These are phyloP conservation scores for Melanostoma mellinum DNA, from an alignment of 2,888 invertebrate genomes.

Conservation along the genomic window DNA sequence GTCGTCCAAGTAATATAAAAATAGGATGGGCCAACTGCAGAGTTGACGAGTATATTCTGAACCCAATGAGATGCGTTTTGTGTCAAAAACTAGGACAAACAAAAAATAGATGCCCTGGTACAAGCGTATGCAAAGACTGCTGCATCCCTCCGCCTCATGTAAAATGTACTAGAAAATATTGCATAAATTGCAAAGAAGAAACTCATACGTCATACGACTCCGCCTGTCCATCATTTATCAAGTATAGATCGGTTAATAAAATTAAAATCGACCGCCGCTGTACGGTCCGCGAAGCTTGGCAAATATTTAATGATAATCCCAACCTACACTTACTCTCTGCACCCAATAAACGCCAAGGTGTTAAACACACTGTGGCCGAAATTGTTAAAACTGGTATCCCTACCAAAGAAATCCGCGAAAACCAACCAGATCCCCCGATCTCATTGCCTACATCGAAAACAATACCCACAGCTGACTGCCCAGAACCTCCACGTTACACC, in stretches of 20 bases:
- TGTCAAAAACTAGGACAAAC: neutral
- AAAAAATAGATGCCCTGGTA: conserved; percentile 1
- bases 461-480: too few species aligned
- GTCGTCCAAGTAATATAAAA: conserved; percentile 4
- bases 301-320: neutral
- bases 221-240: neutral
- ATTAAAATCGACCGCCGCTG: conserved; percentile 7
- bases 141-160: neutral
- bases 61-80: conserved; percentile 6
- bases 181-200: conserved; percentile 5
- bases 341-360: neutral
- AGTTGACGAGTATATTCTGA: neutral
- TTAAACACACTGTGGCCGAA: neutral
- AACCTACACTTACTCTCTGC: neutral
- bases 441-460: too few species aligned
- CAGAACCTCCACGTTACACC: too few species aligned
- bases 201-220: conserved; percentile 6
- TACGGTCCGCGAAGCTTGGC: neutral
- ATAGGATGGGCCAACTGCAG: neutral
- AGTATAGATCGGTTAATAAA: neutral
- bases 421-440: too few species aligned
- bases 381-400: neutral
- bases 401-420: neutral
- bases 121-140: neutral
- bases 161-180: conserved; percentile 1